A percentile compares a stretch with the other conserved stretches of the same genome.
Evolutionary conservation across 2,888 invertebrate genomes (phyloP).

Genomic region (Acleris cristana): DNA sequence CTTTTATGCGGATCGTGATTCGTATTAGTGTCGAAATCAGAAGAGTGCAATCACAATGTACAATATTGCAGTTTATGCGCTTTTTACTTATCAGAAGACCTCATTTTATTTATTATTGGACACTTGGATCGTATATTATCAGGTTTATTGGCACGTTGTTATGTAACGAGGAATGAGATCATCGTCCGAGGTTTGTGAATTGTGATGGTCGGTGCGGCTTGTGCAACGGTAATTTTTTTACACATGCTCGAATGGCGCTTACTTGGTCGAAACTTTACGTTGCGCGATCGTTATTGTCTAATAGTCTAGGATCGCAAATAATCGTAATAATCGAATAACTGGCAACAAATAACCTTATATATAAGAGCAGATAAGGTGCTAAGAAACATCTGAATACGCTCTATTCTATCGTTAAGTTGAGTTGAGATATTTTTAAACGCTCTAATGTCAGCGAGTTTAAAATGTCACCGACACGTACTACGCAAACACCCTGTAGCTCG

Average conservation of each 20-base stretch:
- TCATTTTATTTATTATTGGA: slow-evolving; percentile 44
- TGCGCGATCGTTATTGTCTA: slow-evolving; percentile 12
- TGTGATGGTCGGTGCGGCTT: slow-evolving; percentile 43
- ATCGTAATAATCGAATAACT: too few relatives aligned
- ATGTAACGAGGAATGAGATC: slow-evolving; percentile 57
- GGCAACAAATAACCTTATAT: too few relatives aligned
- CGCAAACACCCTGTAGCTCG: too few relatives aligned
- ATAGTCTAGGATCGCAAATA: not conserved
- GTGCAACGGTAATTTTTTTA: slow-evolving; percentile 41
- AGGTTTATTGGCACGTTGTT: slow-evolving; percentile 55
- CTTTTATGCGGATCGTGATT: slow-evolving; percentile 10
- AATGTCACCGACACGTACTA: too few relatives aligned
- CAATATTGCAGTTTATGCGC: slow-evolving; percentile 25
- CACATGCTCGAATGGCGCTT: slow-evolving; percentile 10
- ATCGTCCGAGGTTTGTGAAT: slow-evolving; percentile 58
- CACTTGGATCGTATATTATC: slow-evolving; percentile 48
- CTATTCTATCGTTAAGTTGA: too few relatives aligned
- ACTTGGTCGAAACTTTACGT: slow-evolving; percentile 9
- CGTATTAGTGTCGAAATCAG: slow-evolving; percentile 23
- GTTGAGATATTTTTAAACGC: too few relatives aligned
- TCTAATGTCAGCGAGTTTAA: too few relatives aligned
- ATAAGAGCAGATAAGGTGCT: too few relatives aligned
- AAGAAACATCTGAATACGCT: too few relatives aligned
- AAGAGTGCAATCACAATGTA: slow-evolving; percentile 14
- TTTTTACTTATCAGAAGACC: slow-evolving; percentile 27